phyloP scores from a whole-genome alignment of 2,113 vertebrate genomes.

The Leucoraja erinaceus region DNA sequence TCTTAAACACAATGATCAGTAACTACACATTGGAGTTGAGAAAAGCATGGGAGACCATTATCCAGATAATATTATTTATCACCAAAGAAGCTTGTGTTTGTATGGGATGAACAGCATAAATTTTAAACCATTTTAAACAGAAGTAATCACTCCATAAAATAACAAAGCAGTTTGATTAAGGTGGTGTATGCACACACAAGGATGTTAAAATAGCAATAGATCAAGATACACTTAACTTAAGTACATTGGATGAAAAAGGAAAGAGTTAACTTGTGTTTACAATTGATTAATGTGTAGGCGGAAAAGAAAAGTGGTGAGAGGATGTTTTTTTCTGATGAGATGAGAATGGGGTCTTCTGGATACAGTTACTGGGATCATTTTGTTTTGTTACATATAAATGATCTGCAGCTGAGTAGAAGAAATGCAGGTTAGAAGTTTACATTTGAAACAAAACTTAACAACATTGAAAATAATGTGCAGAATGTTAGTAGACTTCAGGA shows the following conservation, averaged over 20 bases:
- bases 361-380: not conserved
- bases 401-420: not conserved
- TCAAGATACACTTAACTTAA: too few relatives aligned
- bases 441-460: not conserved
- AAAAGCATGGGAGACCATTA: not conserved
- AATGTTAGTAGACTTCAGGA: not conserved
- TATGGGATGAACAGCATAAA: not conserved
- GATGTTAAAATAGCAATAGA: too few relatives aligned
- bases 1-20: too few relatives aligned
- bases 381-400: not conserved
- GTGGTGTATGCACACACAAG: not conserved
- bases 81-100: not conserved
- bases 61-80: not conserved
- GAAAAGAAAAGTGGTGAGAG: too few relatives aligned
- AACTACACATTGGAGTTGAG: not conserved
- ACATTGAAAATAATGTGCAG: not conserved
- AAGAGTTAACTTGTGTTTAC: too few relatives aligned
- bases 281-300: too few relatives aligned
- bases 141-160: not conserved
- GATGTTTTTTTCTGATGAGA: not conserved
- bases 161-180: not conserved
- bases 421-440: not conserved
- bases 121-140: not conserved
- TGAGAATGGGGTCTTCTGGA: not conserved
- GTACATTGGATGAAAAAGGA: too few relatives aligned